A percentile compares a stretch with the other conserved stretches of the same genome.
phyloP scores from a whole-genome alignment of 2,888 invertebrate species.

The Thymelicus lineola region DNA sequence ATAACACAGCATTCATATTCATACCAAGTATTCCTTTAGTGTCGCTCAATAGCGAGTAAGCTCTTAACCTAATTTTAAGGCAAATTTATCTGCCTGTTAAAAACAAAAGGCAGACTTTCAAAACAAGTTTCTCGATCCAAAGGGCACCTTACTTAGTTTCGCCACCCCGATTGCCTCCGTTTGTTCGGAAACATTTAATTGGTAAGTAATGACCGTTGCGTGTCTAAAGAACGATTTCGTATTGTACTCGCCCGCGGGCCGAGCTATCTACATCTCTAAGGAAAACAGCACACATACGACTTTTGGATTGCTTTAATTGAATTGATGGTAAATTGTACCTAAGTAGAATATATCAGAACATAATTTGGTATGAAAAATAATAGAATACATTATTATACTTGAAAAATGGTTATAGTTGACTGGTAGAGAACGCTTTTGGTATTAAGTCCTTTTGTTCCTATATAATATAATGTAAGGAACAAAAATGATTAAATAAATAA shows the following conservation, averaged over 20 bases:
- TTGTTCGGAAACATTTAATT: slow-evolving; percentile 35
- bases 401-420: too few relatives aligned
- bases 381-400: too few relatives aligned
- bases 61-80: not conserved
- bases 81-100: not conserved
- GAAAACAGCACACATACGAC: slow-evolving; percentile 3
- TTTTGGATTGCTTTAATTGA: not conserved
- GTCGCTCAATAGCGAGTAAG: not conserved
- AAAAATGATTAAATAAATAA: too few relatives aligned
- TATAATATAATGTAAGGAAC: too few relatives aligned
- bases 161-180: slow-evolving; percentile 31
- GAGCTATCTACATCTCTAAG: slow-evolving; percentile 28
- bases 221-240: slow-evolving; percentile 30
- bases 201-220: slow-evolving; percentile 36
- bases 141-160: slow-evolving; percentile 33
- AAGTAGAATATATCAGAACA: not conserved
- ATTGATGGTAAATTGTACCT: not conserved
- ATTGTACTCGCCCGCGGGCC: slow-evolving; percentile 26
- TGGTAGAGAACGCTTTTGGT: too few relatives aligned
- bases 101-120: slow-evolving; percentile 16
- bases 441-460: too few relatives aligned
- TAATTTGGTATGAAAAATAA: too few relatives aligned
- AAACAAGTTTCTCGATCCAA: slow-evolving; percentile 19
- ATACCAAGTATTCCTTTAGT: too few relatives aligned
- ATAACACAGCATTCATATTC: too few relatives aligned